A percentile compares a stretch with the other conserved stretches of the same genome.
These are phyloP conservation scores for Saccostrea glomerata DNA, from an alignment of 1,140 invertebrate genomes.

Conservation along the genomic window DNA sequence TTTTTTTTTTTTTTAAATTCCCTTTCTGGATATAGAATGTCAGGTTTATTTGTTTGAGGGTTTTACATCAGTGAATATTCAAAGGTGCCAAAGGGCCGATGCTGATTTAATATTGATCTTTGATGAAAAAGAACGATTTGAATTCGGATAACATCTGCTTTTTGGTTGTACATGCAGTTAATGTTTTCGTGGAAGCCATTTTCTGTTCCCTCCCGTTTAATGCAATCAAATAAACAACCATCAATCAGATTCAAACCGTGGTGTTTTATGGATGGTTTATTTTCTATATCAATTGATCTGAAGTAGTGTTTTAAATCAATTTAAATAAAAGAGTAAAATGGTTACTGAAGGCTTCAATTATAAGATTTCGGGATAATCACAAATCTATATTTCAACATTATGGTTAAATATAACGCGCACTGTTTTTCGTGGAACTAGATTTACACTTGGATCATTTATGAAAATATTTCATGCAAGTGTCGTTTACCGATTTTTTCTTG, in stretches of 20 bases:
- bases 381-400: too few relatives aligned
- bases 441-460: too few relatives aligned
- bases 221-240: not conserved
- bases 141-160: not conserved
- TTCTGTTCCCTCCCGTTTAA: not conserved
- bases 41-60: not conserved
- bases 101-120: slow-evolving; percentile 1
- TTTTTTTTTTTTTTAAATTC: too few relatives aligned
- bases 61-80: not conserved
- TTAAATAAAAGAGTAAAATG: too few relatives aligned
- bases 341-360: too few relatives aligned
- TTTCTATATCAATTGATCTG: not conserved
- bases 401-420: too few relatives aligned
- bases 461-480: too few relatives aligned
- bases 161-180: not conserved
- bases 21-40: not conserved
- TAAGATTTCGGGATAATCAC: too few relatives aligned
- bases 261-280: not conserved
- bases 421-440: too few relatives aligned
- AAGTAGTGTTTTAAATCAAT: too few relatives aligned
- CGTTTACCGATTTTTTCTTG: too few relatives aligned
- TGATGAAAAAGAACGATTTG: not conserved
- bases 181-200: not conserved
- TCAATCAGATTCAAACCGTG: not conserved
- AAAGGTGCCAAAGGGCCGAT: not conserved